These are phyloP conservation scores for Apotomis capreana DNA, from an alignment of 2,888 invertebrate species.

Conservation along the genomic window DNA sequence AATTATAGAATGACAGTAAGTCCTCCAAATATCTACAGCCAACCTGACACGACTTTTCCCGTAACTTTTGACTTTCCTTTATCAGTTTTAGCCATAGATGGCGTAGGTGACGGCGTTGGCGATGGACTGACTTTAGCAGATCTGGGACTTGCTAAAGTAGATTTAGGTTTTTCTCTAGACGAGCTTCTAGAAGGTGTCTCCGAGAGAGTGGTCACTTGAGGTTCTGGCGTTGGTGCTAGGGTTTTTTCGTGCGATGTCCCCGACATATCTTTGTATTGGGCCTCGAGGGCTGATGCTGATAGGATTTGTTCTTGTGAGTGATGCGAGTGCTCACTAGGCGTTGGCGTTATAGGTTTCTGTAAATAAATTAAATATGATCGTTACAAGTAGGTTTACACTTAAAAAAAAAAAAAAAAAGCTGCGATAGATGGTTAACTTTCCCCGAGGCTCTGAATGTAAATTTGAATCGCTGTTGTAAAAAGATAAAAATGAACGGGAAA, in stretches of 20 bases:
- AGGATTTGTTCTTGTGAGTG: conserved; percentile 64
- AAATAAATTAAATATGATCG: neutral
- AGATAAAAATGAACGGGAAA: no score
- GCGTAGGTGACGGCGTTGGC: conserved; percentile 64
- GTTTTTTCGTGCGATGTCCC: conserved; percentile 41
- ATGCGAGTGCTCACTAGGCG: conserved; percentile 58
- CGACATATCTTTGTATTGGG: conserved; percentile 57
- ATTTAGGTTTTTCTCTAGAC: conserved; percentile 45
- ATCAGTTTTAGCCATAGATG: conserved; percentile 72
- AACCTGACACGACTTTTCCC: conserved; percentile 88
- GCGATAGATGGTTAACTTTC: no score
- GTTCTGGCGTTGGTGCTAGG: conserved; percentile 42
- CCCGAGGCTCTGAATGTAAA: no score
- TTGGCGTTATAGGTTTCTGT: conserved; percentile 72
- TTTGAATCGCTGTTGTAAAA: no score
- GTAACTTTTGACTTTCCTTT: conserved; percentile 89
- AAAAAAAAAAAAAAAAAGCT: no score
- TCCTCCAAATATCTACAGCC: conserved; percentile 82
- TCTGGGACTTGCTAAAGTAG: conserved; percentile 52
- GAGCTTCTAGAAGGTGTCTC: conserved; percentile 49
- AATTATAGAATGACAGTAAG: no score
- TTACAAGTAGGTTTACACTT: no score
- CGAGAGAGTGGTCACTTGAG: conserved; percentile 47
- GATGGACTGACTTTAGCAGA: conserved; percentile 70
- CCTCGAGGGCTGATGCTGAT: conserved; percentile 68